Evolutionary conservation across 92 coral and sea anemone species (phyloP).

Genomic region (Micromussa lordhowensis): DNA sequence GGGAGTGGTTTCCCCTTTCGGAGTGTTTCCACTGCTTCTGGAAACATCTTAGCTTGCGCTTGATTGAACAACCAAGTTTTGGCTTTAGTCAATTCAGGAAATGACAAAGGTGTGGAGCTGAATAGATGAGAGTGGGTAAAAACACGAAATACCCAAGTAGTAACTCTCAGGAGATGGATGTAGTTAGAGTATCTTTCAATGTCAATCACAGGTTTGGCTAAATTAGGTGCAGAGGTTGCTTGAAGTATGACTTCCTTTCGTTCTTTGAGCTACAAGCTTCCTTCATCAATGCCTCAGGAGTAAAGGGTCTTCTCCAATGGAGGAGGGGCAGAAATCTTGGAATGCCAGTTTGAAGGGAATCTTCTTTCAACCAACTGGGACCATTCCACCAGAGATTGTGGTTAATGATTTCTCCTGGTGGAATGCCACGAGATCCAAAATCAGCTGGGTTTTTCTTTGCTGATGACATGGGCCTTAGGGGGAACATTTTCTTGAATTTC

Average conservation of each 20-base stretch:
- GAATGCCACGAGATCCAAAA: slow-evolving; percentile 60
- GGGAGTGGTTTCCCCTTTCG: slow-evolving; percentile 34
- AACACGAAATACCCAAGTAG: not conserved
- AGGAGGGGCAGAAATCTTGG: slow-evolving; percentile 38
- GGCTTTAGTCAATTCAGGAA: slow-evolving; percentile 50
- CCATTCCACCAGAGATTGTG: slow-evolving; percentile 71
- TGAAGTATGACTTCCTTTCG: slow-evolving; percentile 50
- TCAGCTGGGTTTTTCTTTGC: slow-evolving; percentile 72
- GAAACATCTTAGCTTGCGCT: slow-evolving; percentile 52
- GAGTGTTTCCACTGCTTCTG: slow-evolving; percentile 37
- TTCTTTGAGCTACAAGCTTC: slow-evolving; percentile 45
- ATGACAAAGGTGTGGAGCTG: slow-evolving; percentile 50
- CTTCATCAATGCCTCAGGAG: slow-evolving; percentile 35
- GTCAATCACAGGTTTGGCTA: slow-evolving; percentile 42
- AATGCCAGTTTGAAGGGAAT: slow-evolving; percentile 50
- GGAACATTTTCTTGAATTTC: slow-evolving; percentile 66
- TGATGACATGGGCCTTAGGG: slow-evolving; percentile 53
- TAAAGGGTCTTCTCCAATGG: slow-evolving; percentile 45
- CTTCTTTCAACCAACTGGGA: slow-evolving; percentile 53
- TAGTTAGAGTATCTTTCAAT: slow-evolving; percentile 55
- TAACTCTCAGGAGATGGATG: slow-evolving; percentile 16
- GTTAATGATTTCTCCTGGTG: slow-evolving; percentile 34
- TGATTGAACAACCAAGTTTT: slow-evolving; percentile 49
- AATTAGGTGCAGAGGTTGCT: slow-evolving; percentile 11
- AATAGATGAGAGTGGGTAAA: slow-evolving; percentile 54